phyloP scores from a whole-genome alignment of 2,113 vertebrate genomes.

The Talpa occidentalis region DNA sequence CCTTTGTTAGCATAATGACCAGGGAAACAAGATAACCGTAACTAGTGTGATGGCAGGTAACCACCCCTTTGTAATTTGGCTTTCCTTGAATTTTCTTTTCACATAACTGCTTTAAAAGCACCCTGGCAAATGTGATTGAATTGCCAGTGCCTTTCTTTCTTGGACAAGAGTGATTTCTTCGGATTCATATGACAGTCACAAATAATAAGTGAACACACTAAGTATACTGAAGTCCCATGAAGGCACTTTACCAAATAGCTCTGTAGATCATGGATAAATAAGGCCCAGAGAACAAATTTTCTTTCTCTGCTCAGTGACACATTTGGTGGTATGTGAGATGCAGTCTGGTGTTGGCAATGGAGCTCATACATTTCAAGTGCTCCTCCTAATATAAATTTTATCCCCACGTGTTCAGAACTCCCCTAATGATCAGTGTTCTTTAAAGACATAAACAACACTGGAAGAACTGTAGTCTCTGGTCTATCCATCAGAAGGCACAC shows the following conservation, averaged over 20 bases:
- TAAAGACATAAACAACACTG: neutral
- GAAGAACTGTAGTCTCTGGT: neutral
- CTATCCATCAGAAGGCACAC: neutral
- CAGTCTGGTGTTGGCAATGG: neutral
- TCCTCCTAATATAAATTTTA: neutral
- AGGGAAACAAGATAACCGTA: neutral
- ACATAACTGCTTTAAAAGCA: conserved; percentile 6
- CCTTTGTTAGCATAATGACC: conserved; percentile 30
- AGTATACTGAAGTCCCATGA: neutral
- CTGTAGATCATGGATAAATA: neutral
- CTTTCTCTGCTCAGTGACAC: neutral
- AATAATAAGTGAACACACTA: neutral
- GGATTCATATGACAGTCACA: neutral
- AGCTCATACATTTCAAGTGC: neutral
- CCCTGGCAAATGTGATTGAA: neutral
- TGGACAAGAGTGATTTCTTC: neutral
- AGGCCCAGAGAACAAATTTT: neutral
- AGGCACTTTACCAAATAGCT: neutral
- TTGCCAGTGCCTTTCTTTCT: conserved; percentile 34
- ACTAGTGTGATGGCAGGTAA: neutral
- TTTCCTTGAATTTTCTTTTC: conserved; percentile 47
- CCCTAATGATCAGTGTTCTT: neutral
- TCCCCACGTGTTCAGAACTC: neutral
- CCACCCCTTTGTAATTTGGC: neutral
- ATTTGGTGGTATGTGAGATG: neutral